These are phyloP conservation scores for Fistularia commersonii DNA, from an alignment of 2,797 vertebrate genomes.

Conservation along the genomic window DNA sequence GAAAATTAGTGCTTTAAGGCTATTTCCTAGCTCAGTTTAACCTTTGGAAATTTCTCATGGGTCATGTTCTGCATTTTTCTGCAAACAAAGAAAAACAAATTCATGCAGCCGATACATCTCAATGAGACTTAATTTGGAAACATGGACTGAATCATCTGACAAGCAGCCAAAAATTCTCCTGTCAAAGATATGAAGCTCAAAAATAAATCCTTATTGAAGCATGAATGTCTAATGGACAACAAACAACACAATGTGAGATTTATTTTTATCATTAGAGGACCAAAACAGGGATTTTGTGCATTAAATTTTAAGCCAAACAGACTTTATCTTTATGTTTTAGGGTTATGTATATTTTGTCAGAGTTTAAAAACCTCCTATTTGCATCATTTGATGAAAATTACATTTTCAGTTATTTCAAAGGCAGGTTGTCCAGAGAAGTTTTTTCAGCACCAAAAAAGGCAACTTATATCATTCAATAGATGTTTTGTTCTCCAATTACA, in stretches of 20 bases:
- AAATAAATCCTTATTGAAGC: not conserved
- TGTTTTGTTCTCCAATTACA: no score
- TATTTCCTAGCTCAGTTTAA: constrained; percentile 1
- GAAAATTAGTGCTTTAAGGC: not conserved
- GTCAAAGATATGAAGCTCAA: constrained; percentile 1
- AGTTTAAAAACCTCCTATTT: no score
- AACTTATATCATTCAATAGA: no score
- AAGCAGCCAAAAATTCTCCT: constrained; percentile 5
- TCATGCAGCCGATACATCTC: not conserved
- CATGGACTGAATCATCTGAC: constrained; percentile 1
- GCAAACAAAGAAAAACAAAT: constrained; percentile 4
- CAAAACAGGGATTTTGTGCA: no score
- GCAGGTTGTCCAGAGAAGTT: no score
- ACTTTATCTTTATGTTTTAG: no score
- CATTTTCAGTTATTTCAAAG: no score
- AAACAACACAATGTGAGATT: not conserved
- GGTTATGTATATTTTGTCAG: no score
- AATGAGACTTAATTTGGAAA: not conserved
- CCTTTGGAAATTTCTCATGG: constrained; percentile 1
- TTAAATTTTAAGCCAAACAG: no score
- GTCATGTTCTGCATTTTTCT: not conserved
- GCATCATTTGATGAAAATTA: no score
- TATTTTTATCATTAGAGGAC: no score
- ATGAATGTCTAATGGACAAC: not conserved
- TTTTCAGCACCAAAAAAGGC: no score